These are phyloP conservation scores for Nematostella vectensis DNA, from an alignment of 92 coral and sea anemone species.

Conservation along the genomic window DNA sequence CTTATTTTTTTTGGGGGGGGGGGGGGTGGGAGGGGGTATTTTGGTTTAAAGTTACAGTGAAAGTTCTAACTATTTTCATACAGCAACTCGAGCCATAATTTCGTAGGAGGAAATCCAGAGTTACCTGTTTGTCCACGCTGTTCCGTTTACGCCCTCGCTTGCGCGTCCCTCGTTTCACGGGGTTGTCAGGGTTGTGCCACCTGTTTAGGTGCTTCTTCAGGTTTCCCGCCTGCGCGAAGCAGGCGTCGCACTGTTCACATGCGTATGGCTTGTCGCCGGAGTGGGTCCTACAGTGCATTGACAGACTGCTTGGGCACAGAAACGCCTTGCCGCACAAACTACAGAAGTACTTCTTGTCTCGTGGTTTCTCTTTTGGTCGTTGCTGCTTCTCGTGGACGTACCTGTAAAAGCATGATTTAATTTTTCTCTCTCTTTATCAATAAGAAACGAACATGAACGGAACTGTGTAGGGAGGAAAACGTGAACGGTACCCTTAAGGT, in stretches of 20 bases:
- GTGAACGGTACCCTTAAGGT: too few relatives aligned
- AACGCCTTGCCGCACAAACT: conserved; percentile 84
- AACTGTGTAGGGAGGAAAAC: too few relatives aligned
- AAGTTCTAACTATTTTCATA: too few relatives aligned
- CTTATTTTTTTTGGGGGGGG: too few relatives aligned
- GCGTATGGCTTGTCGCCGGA: conserved; percentile 59
- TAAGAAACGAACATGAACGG: too few relatives aligned
- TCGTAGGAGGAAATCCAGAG: too few relatives aligned
- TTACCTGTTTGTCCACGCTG: too few relatives aligned
- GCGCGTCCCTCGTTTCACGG: conserved; percentile 4
- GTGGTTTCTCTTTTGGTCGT: conserved; percentile 69
- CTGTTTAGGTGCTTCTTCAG: conserved; percentile 68
- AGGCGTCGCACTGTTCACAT: conserved; percentile 51
- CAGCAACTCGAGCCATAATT: too few relatives aligned
- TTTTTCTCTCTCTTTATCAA: too few relatives aligned
- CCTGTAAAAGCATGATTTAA: conserved; percentile 24
- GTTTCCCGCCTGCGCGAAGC: conserved; percentile 75
- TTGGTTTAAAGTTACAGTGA: too few relatives aligned
- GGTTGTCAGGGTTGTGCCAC: conserved; percentile 40
- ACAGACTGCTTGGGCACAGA: conserved; percentile 78
- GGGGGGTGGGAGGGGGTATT: too few relatives aligned
- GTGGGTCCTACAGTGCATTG: conserved; percentile 84
- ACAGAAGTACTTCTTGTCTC: conserved; percentile 68
- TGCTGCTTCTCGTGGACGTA: conserved; percentile 64
- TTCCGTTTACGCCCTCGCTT: too few relatives aligned